Conservation (phyloP, 1,140 invertebrate species). For the Papilio dardanus region DNA sequence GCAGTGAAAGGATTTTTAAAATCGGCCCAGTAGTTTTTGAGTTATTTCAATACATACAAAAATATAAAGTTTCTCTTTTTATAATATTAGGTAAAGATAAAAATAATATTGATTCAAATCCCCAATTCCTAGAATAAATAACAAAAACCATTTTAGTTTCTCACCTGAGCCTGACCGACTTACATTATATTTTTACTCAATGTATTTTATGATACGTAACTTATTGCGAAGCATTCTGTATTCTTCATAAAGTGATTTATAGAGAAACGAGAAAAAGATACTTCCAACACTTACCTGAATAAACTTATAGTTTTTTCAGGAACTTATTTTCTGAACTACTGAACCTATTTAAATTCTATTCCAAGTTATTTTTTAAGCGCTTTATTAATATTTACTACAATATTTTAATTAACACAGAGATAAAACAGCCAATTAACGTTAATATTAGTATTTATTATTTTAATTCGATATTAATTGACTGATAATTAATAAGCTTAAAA, state of each 20-base stretch:
- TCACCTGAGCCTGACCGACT: slow-evolving; percentile 25
- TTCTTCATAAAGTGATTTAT: slow-evolving; percentile 46
- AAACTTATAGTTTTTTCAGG: background rate
- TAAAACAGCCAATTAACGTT: background rate
- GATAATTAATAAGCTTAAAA: too few relatives aligned
- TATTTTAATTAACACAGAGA: background rate
- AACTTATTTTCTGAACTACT: background rate
- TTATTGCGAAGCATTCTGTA: slow-evolving; percentile 10
- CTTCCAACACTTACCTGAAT: background rate
- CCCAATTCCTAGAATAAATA: background rate
- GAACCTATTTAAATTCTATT: background rate
- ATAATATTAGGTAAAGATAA: too few relatives aligned
- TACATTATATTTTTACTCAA: slow-evolving; percentile 39
- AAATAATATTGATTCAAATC: background rate
- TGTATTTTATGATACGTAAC: slow-evolving; percentile 36
- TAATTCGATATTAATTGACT: too few relatives aligned
- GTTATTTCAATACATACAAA: too few relatives aligned
- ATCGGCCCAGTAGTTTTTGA: too few relatives aligned
- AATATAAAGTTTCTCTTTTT: too few relatives aligned
- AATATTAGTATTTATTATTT: background rate
- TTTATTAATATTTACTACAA: background rate
- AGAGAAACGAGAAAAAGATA: slow-evolving; percentile 1
- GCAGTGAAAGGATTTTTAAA: too few relatives aligned
- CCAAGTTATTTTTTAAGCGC: background rate
- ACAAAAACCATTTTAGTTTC: background rate